Percentiles rank a stretch among this genome's conserved stretches.
Conservation (phyloP, 2,888 invertebrate species). For the Drosophila dives region DNA sequence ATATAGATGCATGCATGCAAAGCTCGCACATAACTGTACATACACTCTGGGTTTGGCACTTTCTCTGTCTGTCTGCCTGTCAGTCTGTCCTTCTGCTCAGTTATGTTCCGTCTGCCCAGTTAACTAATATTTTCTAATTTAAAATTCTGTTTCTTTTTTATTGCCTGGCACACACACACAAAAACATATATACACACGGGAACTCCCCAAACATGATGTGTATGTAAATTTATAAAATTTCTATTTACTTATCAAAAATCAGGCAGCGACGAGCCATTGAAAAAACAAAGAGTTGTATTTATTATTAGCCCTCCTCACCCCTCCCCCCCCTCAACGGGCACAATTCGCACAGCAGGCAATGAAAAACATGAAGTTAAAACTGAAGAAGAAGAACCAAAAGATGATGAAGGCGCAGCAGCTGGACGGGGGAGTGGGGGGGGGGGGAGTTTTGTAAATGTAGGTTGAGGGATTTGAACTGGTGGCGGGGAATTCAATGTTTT, state of each 20-base stretch:
- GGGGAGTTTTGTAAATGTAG: background rate
- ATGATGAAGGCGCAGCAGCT: slow-evolving; percentile 46
- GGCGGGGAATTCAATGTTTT: slow-evolving; percentile 22
- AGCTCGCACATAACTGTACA: slow-evolving; percentile 59
- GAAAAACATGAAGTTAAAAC: slow-evolving; percentile 44
- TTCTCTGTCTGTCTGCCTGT: slow-evolving; percentile 6
- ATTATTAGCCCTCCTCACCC: slow-evolving; percentile 49
- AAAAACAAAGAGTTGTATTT: slow-evolving; percentile 73
- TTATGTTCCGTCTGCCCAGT: slow-evolving; percentile 50
- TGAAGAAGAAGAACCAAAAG: slow-evolving; percentile 49
- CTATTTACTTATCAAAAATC: slow-evolving; percentile 80
- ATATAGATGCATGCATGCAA: slow-evolving; percentile 23
- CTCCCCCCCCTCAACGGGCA: background rate
- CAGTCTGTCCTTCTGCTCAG: slow-evolving; percentile 34
- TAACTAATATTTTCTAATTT: slow-evolving; percentile 81
- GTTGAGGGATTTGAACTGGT: slow-evolving; percentile 1
- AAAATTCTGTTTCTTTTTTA: slow-evolving; percentile 81
- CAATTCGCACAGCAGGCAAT: slow-evolving; percentile 49
- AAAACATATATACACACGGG: background rate
- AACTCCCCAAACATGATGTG: background rate
- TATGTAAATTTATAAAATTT: slow-evolving; percentile 79
- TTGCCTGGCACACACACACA: slow-evolving; percentile 41
- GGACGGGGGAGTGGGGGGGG: background rate
- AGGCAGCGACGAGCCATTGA: slow-evolving; percentile 66
- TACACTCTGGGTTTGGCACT: slow-evolving; percentile 12